Evolutionary conservation across 2,888 invertebrate species (phyloP).

Genomic region (Mesoligia furuncula): DNA sequence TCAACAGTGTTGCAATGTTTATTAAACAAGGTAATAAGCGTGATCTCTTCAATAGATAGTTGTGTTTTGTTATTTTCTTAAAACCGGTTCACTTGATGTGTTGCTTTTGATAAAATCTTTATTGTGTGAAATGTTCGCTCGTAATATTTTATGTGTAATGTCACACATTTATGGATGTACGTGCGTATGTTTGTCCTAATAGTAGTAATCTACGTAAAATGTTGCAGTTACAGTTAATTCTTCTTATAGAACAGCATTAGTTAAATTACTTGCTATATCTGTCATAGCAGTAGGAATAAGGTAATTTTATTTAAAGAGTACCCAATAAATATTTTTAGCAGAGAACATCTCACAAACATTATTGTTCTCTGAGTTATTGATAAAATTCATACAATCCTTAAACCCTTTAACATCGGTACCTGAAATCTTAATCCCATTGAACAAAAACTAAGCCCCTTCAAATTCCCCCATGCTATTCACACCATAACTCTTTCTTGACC

Average conservation of each 20-base stretch:
- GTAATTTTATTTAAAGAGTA: background rate
- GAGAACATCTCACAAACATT: background rate
- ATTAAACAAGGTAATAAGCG: conserved; percentile 89
- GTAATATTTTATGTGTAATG: conserved; percentile 46
- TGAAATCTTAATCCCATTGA: conserved; percentile 66
- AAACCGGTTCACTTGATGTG: conserved; percentile 70
- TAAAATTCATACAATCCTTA: conserved; percentile 28
- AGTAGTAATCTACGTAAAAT: background rate
- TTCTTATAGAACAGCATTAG: background rate
- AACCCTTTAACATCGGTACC: conserved; percentile 48
- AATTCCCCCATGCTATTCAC: conserved; percentile 78
- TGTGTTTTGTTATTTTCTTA: conserved; percentile 65
- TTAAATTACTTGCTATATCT: background rate
- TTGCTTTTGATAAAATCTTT: conserved; percentile 67
- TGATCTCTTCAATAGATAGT: conserved; percentile 75
- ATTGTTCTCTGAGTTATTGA: conserved; percentile 1
- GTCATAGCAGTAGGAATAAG: background rate
- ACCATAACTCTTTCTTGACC: conserved; percentile 89
- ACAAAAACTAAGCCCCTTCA: conserved; percentile 70
- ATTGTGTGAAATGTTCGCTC: conserved; percentile 55
- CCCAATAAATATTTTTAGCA: background rate
- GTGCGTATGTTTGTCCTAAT: background rate
- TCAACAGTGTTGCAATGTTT: conserved; percentile 89
- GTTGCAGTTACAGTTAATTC: background rate
- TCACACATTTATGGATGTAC: conserved; percentile 20